Conservation (phyloP, 1,140 invertebrate genomes). For the Drosophila tristis region DNA sequence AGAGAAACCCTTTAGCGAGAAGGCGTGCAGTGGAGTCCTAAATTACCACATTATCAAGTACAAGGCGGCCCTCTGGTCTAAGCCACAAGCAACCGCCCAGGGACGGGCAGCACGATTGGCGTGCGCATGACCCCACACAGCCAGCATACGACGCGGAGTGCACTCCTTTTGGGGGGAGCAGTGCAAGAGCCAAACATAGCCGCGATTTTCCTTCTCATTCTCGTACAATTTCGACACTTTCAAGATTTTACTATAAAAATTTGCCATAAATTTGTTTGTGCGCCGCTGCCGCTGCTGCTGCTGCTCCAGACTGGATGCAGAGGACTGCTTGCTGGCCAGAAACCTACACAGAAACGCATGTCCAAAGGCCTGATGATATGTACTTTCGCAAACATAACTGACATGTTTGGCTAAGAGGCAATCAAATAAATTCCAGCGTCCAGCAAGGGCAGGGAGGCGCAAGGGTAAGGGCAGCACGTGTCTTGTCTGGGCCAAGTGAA, state of each 20-base stretch:
- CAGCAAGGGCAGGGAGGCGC: background rate
- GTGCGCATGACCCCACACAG: conserved; percentile 67
- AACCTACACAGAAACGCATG: conserved; percentile 73
- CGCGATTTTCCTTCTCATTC: conserved; percentile 48
- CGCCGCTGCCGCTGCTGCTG: conserved; percentile 31
- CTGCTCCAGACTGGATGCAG: conserved; percentile 1
- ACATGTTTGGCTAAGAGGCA: conserved; percentile 80
- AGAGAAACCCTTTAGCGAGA: conserved; percentile 14
- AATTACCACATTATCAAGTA: conserved; percentile 77
- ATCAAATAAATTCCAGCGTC: conserved; percentile 71
- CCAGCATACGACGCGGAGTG: background rate
- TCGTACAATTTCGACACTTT: conserved; percentile 74
- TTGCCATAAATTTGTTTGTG: conserved; percentile 76
- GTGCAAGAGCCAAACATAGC: conserved; percentile 34
- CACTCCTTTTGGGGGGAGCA: background rate
- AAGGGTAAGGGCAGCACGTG: conserved; percentile 51
- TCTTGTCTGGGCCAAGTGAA: conserved; percentile 53
- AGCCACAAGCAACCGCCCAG: conserved; percentile 11
- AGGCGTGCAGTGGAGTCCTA: conserved; percentile 62
- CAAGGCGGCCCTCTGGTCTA: conserved; percentile 47
- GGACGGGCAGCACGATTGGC: conserved; percentile 36
- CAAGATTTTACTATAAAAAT: conserved; percentile 78
- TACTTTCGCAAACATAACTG: conserved; percentile 82
- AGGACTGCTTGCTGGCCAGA: conserved; percentile 39
- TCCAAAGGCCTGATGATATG: conserved; percentile 76